Evolutionary conservation across 2,113 vertebrate genomes (phyloP), one percentile per base, ranked within the genome.

Genomic region (Manacus vitellinus): DNA sequence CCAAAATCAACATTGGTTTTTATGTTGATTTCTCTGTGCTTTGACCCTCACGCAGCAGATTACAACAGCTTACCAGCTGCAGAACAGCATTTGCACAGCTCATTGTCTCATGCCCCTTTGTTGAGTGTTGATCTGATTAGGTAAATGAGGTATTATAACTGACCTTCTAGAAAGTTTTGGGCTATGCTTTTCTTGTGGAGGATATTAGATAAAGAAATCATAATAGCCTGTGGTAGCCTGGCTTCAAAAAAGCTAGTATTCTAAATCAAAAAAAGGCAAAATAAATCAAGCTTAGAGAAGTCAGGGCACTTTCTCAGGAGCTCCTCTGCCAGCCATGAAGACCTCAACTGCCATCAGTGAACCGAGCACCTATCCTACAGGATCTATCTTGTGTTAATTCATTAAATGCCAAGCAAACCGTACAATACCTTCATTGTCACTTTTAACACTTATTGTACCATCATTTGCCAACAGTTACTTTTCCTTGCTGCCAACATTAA

Each of bases 401-500:
- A 89, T 66, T 93, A 72, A 63, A 74, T 86, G 56, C 37, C 44
- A 59, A 75, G 88, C 54, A 76, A 90, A 66, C 6, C 0, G 2
- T 67, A 68, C 74, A 90, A 85, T 17, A 79, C 46, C 25, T 54
- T 56, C 71, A 62, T 49, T 76, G 58, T 74, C 85, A 43, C 85
- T 95, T 96, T 89, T 82, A 80, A 94, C 80, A 75, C 28, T 74
- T 77, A 90, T 71, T 85, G 90, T 73, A 68, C 73, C 52, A 14
- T 39, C 39, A 44, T 92, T 95, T 82, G 92, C 75, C 91, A 96
- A 77, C 88, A 94, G 71, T 91, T 91, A 95, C 46, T 77, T 71
- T 82, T 95, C 95, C 95, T 81, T 94, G 94, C 62, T 86, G 86
- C 80, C 92, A 97, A 67, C 46, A 61, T 56, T 79, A 88, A 96